Conservation (phyloP, 2,113 vertebrate genomes). For the Rhinichthys klamathensis region DNA sequence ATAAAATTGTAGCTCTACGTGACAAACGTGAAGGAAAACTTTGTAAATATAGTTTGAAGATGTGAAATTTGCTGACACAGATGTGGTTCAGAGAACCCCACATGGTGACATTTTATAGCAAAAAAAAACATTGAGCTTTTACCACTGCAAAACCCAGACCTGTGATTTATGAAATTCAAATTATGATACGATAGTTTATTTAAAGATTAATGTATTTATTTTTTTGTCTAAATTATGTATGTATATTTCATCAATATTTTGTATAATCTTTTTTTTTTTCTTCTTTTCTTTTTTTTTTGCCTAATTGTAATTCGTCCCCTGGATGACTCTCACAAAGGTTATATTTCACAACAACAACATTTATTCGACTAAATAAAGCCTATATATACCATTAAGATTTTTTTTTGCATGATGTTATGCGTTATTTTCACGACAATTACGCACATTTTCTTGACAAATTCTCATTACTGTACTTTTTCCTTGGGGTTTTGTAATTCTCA, state of each 20-base stretch:
- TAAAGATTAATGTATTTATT: slow-evolving; percentile 66
- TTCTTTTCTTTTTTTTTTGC: too few species aligned
- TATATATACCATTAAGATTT: neutral
- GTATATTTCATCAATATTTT: slow-evolving; percentile 37
- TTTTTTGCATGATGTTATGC: neutral
- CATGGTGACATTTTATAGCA: neutral
- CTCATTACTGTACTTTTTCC: neutral
- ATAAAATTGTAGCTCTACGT: neutral
- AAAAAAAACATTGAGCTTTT: neutral
- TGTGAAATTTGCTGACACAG: slow-evolving; percentile 12
- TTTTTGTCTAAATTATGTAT: slow-evolving; percentile 64
- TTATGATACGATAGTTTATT: slow-evolving; percentile 38
- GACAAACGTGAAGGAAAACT: slow-evolving; percentile 16
- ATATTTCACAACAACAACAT: neutral
- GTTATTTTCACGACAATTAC: neutral
- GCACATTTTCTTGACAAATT: neutral
- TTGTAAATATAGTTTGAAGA: slow-evolving; percentile 42
- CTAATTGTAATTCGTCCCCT: neutral
- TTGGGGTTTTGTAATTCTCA: too few species aligned
- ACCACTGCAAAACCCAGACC: slow-evolving; percentile 18
- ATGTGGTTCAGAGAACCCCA: neutral
- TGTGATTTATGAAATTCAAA: neutral
- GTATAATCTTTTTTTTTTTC: neutral
- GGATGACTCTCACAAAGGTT: neutral
- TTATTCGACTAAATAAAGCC: neutral